phyloP scores from a whole-genome alignment of 2,888 invertebrate species.

The Noctua pronuba region DNA sequence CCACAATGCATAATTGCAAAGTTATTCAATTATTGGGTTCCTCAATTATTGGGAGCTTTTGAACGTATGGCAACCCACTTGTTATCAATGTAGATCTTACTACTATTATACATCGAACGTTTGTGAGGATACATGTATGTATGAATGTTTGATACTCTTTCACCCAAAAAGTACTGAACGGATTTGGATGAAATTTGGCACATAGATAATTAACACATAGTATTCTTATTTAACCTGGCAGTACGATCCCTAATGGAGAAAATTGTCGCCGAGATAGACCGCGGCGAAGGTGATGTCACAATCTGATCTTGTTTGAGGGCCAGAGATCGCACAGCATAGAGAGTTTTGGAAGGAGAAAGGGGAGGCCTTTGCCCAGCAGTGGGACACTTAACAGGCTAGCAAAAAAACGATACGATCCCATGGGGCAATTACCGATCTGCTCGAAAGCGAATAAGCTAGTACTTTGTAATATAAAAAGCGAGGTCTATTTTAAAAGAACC shows the following conservation, averaged over 20 bases:
- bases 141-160: neutral
- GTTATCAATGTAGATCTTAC: neutral
- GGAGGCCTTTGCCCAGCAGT: too few relatives aligned
- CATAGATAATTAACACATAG: neutral
- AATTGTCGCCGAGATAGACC: too few relatives aligned
- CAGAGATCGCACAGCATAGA: too few relatives aligned
- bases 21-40: too few relatives aligned
- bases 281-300: too few relatives aligned
- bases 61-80: neutral
- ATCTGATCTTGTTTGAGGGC: too few relatives aligned
- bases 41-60: neutral
- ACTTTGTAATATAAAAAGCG: neutral
- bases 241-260: neutral
- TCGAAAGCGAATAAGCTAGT: neutral
- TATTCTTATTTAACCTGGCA: neutral
- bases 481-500: neutral
- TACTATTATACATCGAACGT: too few relatives aligned
- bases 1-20: conserved; percentile 3
- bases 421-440: neutral
- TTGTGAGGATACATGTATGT: neutral
- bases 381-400: too few relatives aligned
- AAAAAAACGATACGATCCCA: neutral
- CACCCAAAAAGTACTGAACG: neutral
- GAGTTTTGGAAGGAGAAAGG: too few relatives aligned
- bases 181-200: neutral